These are phyloP conservation scores for Megaustenia siamemsis DNA, from an alignment of 2,888 invertebrate species.

Conservation along the genomic window DNA sequence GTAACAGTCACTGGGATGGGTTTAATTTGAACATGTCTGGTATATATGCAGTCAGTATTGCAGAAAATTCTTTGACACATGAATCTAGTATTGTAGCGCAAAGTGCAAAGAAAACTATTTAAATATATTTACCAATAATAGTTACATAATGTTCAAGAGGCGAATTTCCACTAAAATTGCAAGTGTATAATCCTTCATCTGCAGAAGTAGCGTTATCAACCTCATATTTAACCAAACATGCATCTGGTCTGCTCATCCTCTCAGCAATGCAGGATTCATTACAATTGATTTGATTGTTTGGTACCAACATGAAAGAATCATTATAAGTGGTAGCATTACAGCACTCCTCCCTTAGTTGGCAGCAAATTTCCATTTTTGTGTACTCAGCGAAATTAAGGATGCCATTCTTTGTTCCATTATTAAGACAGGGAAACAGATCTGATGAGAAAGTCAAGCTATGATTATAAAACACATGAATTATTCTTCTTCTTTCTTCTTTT, in stretches of 20 bases:
- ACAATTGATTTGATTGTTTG: neutral
- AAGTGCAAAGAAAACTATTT: too few relatives aligned
- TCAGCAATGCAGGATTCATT: neutral
- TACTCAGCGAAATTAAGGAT: neutral
- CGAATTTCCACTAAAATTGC: neutral
- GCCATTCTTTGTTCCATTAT: neutral
- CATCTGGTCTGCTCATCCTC: neutral
- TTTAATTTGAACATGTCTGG: too few relatives aligned
- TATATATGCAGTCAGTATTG: too few relatives aligned
- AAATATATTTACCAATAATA: neutral
- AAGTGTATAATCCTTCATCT: neutral
- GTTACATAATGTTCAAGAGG: too few relatives aligned
- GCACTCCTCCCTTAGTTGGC: neutral
- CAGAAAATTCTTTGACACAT: too few relatives aligned
- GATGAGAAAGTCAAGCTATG: neutral
- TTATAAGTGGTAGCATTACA: neutral
- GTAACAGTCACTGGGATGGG: too few relatives aligned
- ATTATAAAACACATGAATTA: too few relatives aligned
- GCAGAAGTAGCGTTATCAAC: neutral
- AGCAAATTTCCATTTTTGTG: neutral
- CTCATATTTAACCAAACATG: neutral
- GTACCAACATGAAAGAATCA: neutral
- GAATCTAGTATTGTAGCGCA: too few relatives aligned
- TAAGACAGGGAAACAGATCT: slow-evolving; percentile 1
- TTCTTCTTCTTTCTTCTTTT: too few relatives aligned